A percentile compares a stretch with the other conserved stretches of the same genome.
Conservation (phyloP, 2,113 vertebrate species). For the Prunella himalayana region DNA sequence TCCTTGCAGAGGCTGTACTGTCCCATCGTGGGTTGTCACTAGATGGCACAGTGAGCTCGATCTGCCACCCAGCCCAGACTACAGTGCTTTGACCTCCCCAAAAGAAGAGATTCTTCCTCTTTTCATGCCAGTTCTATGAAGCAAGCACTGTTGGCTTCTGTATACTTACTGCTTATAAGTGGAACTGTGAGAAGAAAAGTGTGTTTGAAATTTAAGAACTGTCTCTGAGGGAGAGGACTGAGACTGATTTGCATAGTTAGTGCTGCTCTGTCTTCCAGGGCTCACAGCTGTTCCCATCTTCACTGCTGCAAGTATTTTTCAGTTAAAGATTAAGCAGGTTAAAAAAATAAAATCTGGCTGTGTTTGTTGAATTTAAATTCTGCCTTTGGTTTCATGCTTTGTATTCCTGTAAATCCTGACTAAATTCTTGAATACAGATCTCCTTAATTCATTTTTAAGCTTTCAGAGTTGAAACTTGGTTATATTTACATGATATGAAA, state of each 20-base stretch:
- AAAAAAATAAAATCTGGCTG: not conserved
- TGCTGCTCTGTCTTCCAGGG: not conserved
- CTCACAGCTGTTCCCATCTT: not conserved
- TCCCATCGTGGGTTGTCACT: not conserved
- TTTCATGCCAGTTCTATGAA: not conserved
- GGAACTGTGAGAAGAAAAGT: not conserved
- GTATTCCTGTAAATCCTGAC: not conserved
- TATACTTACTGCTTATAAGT: not conserved
- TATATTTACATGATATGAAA: not conserved
- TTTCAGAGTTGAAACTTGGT: not conserved
- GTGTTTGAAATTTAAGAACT: not conserved
- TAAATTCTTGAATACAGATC: not conserved
- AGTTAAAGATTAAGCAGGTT: not conserved
- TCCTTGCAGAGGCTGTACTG: not conserved
- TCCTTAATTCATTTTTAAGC: not conserved
- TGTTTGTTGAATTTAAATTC: not conserved
- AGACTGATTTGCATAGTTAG: not conserved
- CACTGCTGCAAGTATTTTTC: not conserved
- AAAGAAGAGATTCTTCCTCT: not conserved
- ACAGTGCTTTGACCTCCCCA: accelerated
- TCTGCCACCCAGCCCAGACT: not conserved
- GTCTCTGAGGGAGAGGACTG: not conserved
- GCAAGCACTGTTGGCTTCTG: not conserved
- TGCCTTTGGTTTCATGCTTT: not conserved
- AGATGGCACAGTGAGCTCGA: not conserved